Percentiles rank a stretch among this genome's conserved stretches.
phyloP scores from a whole-genome alignment of 2,113 vertebrate species.

The Esox niger region DNA sequence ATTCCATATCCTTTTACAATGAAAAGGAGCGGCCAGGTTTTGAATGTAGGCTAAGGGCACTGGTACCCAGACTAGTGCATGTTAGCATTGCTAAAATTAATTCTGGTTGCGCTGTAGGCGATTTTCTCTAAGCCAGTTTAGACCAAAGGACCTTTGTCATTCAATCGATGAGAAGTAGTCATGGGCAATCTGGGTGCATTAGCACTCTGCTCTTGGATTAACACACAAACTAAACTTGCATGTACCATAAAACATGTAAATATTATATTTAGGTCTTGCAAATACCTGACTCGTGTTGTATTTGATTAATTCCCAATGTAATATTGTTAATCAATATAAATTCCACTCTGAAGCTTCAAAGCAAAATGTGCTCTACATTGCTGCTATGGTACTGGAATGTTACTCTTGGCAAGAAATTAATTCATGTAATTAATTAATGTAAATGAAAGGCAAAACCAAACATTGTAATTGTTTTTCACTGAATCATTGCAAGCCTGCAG shows the following conservation, averaged over 20 bases:
- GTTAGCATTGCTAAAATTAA: too few species aligned
- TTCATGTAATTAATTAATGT: slow-evolving; percentile 13
- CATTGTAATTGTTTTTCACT: slow-evolving; percentile 1
- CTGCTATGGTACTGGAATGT: not conserved
- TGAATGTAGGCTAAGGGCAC: too few species aligned
- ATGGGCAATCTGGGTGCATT: not conserved
- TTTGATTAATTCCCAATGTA: not conserved
- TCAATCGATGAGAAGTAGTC: not conserved
- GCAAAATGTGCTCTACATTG: slow-evolving; percentile 1
- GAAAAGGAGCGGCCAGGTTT: too few species aligned
- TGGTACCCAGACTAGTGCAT: too few species aligned
- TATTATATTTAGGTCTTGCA: not conserved
- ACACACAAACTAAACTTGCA: not conserved
- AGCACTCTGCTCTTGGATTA: not conserved
- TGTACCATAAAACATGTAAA: not conserved
- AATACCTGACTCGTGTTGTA: not conserved
- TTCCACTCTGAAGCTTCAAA: not conserved
- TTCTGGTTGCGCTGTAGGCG: too few species aligned
- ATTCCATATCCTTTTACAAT: too few species aligned
- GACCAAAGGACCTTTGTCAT: not conserved
- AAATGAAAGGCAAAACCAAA: slow-evolving; percentile 3
- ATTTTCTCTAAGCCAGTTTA: not conserved
- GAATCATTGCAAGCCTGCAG: not conserved
- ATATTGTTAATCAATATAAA: not conserved
- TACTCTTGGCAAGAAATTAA: slow-evolving; percentile 12